These are phyloP conservation scores for Diabrotica virgifera DNA, from an alignment of 1,140 invertebrate species.

Conservation along the genomic window DNA sequence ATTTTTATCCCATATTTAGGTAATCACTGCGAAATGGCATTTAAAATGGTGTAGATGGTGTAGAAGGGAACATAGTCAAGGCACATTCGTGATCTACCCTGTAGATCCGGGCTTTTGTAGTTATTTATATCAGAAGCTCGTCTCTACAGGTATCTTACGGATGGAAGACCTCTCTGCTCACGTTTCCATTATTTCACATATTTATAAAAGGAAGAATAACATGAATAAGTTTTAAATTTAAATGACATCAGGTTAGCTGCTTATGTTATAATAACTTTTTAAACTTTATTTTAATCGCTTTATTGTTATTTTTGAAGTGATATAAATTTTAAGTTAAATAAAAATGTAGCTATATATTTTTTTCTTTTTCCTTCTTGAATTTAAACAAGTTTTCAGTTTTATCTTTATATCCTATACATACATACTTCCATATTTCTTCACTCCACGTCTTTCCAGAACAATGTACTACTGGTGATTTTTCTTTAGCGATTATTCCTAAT, in stretches of 20 bases:
- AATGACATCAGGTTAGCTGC: background rate
- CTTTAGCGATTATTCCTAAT: too few species aligned
- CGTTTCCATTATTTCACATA: background rate
- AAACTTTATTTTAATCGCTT: too few species aligned
- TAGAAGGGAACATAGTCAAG: constrained; percentile 28
- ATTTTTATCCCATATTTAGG: background rate
- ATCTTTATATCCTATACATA: too few species aligned
- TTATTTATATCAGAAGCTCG: constrained; percentile 91
- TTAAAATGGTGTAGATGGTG: background rate
- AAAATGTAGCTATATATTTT: too few species aligned
- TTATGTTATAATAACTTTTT: too few species aligned
- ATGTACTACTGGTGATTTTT: too few species aligned
- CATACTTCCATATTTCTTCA: too few species aligned
- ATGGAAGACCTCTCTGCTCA: constrained; percentile 69
- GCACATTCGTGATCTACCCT: constrained; percentile 96
- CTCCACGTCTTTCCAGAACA: too few species aligned
- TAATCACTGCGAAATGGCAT: background rate
- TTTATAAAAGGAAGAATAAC: background rate
- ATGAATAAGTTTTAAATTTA: background rate
- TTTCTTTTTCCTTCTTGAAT: too few species aligned
- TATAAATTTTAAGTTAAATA: too few species aligned
- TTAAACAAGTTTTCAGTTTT: too few species aligned
- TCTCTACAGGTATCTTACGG: constrained; percentile 99
- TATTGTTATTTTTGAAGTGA: too few species aligned
- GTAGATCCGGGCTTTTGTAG: constrained; percentile 99